Percentiles rank a stretch among this genome's conserved stretches.
These are phyloP conservation scores for Clistopyga incitator DNA, from an alignment of 2,888 invertebrate species.

Conservation along the genomic window DNA sequence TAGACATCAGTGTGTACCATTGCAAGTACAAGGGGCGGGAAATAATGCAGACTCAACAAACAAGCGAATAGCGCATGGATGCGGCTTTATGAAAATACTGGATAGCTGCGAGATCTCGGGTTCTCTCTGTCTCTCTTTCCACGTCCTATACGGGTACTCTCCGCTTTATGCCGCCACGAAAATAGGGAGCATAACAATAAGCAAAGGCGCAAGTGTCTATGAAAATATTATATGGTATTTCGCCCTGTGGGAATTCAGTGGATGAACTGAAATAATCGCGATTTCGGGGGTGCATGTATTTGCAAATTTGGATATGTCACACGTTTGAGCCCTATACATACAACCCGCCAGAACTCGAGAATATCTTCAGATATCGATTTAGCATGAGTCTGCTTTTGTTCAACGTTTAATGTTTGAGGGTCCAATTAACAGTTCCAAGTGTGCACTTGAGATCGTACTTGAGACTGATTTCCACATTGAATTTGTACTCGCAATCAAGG, in stretches of 20 bases:
- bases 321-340: too few species aligned
- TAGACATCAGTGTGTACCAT: background rate
- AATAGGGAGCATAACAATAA: constrained; percentile 43
- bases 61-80: constrained; percentile 31
- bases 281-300: background rate
- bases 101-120: constrained; percentile 34
- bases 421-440: too few species aligned
- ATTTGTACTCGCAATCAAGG: too few species aligned
- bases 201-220: constrained; percentile 23
- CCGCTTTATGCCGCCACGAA: constrained; percentile 45
- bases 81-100: constrained; percentile 45
- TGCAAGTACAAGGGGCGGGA: background rate
- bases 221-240: constrained; percentile 3
- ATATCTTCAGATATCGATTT: background rate
- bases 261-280: background rate
- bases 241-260: background rate
- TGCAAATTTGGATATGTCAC: background rate
- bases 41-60: constrained; percentile 45
- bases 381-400: too few species aligned
- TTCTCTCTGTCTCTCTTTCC: background rate
- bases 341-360: background rate
- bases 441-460: too few species aligned
- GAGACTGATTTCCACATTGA: too few species aligned
- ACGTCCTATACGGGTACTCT: background rate
- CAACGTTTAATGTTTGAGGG: too few species aligned